phyloP scores from a whole-genome alignment of 2,888 invertebrate species.

The Coremacera marginata region DNA sequence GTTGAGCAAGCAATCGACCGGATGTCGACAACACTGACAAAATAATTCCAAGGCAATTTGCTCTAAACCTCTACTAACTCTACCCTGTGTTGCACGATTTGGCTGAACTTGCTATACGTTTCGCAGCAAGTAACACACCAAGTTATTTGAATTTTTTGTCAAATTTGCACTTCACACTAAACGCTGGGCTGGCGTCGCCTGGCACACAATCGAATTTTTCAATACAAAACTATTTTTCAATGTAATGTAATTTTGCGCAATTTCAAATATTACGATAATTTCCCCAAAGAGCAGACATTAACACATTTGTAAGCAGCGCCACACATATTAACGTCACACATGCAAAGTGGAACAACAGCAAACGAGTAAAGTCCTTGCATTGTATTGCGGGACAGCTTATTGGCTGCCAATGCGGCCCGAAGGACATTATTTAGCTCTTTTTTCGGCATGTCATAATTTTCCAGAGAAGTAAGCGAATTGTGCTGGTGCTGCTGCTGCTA shows the following conservation, averaged over 20 bases:
- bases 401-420: constrained; percentile 46
- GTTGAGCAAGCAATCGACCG: constrained; percentile 39
- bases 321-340: neutral
- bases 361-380: neutral
- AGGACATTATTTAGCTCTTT: constrained; percentile 33
- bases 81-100: constrained; percentile 45
- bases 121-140: neutral
- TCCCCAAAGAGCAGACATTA: constrained; percentile 65
- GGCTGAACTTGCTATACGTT: neutral
- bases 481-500: neutral
- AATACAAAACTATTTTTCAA: constrained; percentile 15
- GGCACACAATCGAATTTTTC: neutral
- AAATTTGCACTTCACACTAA: constrained; percentile 59
- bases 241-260: constrained; percentile 46
- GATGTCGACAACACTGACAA: constrained; percentile 58
- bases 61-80: neutral
- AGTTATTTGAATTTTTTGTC: constrained; percentile 50
- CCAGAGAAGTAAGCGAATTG: constrained; percentile 29
- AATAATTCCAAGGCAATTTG: constrained; percentile 67
- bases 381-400: constrained; percentile 32
- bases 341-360: neutral
- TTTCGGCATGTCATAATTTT: constrained; percentile 45
- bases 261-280: constrained; percentile 61
- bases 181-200: neutral
- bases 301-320: constrained; percentile 44